phyloP scores from a whole-genome alignment of 2,113 vertebrate genomes.

The Oryzias curvinotus region DNA sequence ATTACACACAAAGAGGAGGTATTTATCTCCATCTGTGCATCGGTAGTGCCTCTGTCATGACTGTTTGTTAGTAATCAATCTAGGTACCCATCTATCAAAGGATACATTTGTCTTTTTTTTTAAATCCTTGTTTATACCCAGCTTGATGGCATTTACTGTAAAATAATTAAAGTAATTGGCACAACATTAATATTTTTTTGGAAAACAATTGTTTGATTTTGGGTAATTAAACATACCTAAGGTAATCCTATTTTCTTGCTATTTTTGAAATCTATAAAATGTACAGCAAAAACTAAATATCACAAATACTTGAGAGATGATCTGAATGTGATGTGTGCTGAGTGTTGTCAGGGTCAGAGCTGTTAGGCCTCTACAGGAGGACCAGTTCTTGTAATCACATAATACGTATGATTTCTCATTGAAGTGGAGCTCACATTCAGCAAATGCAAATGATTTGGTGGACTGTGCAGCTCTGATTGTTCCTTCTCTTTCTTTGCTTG shows the following conservation, averaged over 20 bases:
- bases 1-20: conserved; percentile 24
- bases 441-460: conserved; percentile 63
- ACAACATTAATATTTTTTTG: conserved; percentile 15
- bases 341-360: conserved; percentile 60
- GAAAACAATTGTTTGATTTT: neutral
- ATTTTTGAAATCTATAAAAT: conserved; percentile 40
- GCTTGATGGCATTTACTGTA: conserved; percentile 25
- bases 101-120: too few relatives aligned
- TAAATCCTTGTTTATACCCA: conserved; percentile 4
- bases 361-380: conserved; percentile 62
- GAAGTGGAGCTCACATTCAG: conserved; percentile 60
- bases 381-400: conserved; percentile 69
- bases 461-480: conserved; percentile 30
- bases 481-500: conserved; percentile 21
- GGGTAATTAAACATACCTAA: neutral
- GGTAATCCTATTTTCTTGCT: conserved; percentile 19
- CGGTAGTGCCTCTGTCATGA: conserved; percentile 14
- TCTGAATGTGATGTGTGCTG: conserved; percentile 59
- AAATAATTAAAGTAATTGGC: conserved; percentile 21
- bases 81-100: too few relatives aligned
- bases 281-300: conserved; percentile 19
- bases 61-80: conserved; percentile 36
- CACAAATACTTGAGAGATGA: conserved; percentile 29
- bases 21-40: conserved; percentile 27
- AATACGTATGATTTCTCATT: conserved; percentile 66